Evolutionary conservation across 2,888 invertebrate genomes (phyloP).

Genomic region (Rhogogaster chlorosoma): DNA sequence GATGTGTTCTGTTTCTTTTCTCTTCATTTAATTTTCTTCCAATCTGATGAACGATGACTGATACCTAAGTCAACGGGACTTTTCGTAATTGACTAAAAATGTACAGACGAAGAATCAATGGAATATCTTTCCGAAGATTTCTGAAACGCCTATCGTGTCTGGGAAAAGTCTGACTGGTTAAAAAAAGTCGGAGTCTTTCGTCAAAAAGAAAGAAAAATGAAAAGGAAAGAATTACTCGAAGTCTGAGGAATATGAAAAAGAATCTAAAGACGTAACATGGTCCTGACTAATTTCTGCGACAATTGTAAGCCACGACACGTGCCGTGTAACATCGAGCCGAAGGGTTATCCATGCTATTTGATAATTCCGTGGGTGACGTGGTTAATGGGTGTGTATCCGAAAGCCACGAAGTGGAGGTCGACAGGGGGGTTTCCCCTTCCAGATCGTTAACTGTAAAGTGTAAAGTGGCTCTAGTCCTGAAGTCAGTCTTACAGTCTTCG

Average conservation of each 20-base stretch:
- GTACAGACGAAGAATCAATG: background rate
- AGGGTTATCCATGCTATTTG: constrained; percentile 19
- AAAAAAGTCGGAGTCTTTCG: background rate
- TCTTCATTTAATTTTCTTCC: too few species aligned
- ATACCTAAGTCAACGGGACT: too few species aligned
- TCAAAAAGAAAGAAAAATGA: background rate
- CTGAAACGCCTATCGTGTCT: too few species aligned
- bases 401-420: constrained; percentile 34
- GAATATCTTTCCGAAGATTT: background rate
- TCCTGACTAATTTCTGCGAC: background rate
- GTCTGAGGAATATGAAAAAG: background rate
- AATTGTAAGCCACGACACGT: background rate
- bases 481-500: constrained; percentile 17
- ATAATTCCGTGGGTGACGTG: constrained; percentile 3
- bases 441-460: constrained; percentile 45
- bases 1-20: too few species aligned
- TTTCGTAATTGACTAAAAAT: too few species aligned
- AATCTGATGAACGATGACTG: too few species aligned
- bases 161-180: background rate
- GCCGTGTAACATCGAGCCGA: background rate
- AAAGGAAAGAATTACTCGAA: background rate
- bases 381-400: constrained; percentile 28
- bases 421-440: constrained; percentile 24
- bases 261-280: background rate
- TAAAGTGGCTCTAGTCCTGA: constrained; percentile 45